Base-by-base conservation (phyloP, 2,888 invertebrate species). In the Alviniconcha strummeri region DNA sequence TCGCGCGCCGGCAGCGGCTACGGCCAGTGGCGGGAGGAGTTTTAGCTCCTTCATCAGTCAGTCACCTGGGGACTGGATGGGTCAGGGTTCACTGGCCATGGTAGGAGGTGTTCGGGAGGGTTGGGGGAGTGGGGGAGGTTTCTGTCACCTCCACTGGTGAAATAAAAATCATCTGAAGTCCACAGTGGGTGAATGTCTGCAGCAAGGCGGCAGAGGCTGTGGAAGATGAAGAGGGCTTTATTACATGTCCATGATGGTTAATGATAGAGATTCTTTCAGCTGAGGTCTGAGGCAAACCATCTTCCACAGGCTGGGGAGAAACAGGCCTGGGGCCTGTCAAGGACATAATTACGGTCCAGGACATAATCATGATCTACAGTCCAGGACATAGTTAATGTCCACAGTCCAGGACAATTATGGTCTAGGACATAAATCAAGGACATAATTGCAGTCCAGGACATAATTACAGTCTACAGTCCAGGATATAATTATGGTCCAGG, bases 21-120 rank as follows among this genome's bases (percentile, higher is more conserved):
- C 82, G 81, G 86, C 11, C 87, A 88, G 84, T 90, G 88, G 88
- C 79, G 87, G 55, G 88, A 88, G 60, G 84, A 87, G 67, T 83
- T 89, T 6, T 89, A 87, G 36, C 36, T 36, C 83, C 76, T 74
- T 71, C 4, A 2, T 1, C 52, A n/a, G n/a, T 11, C 52, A 11
- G 74, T 19, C 19, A 36, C 36, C 36, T 3, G 36, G 36, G 36
- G 36, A 56, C 13, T 9, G 52, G 8, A 36, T 13, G 60, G 60
- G 56, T 36, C 36, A 36, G n/a, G n/a, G 36, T 36, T 36, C 3
- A 36, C 36, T 36, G 36, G 36, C 36, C 36, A 36, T 36, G 36
- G 36, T 36, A 3, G 36, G 36, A 36, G 36, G 36, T 36, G 36
- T 36, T 36, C 36, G 55, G 76, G n/a, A n/a, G 56, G n/a, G n/a